These are phyloP conservation scores for Micromesistius poutassou DNA, from an alignment of 2,797 vertebrate species.

Conservation along the genomic window DNA sequence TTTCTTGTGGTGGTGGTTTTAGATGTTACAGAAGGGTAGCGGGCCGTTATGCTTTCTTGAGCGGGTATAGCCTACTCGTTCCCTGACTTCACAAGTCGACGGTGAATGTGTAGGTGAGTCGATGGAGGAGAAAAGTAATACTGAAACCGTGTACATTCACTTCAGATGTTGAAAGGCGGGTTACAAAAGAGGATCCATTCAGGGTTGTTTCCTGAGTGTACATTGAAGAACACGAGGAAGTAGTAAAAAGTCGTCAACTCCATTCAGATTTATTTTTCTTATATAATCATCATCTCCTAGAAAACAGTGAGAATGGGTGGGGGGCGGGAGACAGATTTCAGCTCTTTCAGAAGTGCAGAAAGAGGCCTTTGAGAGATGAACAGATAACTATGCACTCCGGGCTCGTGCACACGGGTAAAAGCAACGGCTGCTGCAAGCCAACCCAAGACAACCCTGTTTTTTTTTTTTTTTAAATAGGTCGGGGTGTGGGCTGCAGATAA, in stretches of 20 bases:
- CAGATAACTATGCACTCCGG: slow-evolving; percentile 60
- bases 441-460: slow-evolving; percentile 71
- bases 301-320: not conserved
- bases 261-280: not conserved
- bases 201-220: not conserved
- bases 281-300: not conserved
- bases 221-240: not conserved
- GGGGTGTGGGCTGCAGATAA: slow-evolving; percentile 75
- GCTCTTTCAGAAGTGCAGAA: not conserved
- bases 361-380: slow-evolving; percentile 56
- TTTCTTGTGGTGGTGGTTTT: not conserved
- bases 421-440: slow-evolving; percentile 55
- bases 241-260: not conserved
- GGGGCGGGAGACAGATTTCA: not conserved
- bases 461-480: slow-evolving; percentile 54
- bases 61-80: not conserved
- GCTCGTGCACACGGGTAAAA: slow-evolving; percentile 57
- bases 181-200: not conserved
- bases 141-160: too few species aligned
- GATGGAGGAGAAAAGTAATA: not conserved
- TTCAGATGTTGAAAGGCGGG: not conserved
- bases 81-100: not conserved
- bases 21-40: not conserved
- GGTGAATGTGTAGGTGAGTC: not conserved
- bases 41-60: not conserved